Base-by-base conservation (phyloP, 2,888 invertebrate species). In the Leucozona laternaria region DNA sequence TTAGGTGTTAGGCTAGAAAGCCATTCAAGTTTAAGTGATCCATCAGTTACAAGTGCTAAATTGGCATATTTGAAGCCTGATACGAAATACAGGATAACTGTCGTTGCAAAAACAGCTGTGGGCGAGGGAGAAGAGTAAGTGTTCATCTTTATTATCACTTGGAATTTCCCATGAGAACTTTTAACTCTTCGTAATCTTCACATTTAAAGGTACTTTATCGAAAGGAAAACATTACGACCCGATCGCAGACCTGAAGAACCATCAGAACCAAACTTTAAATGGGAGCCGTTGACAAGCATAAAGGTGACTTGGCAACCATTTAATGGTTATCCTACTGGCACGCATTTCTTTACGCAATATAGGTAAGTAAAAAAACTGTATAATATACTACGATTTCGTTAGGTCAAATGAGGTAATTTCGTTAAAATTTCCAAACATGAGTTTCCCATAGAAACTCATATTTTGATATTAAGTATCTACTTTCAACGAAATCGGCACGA, bases 301-400 rank as follows among this genome's bases (percentile, higher is more conserved):
- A 94, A 95, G 81, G 95, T 98, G 0, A 95, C 94, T n/a, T 99
- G 98, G 98, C 91, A 95, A 58, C 98, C 98, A 0, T 95, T 95
- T 11, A 96, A 96, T 79, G 97, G 97, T 2, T 97, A 97, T 2
- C 95, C 96, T 90, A 95, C 98, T 0, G 99, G 99, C n/a, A 97
- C 98, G 28, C 97, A 97, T 92, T 99, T 99, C 93, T 97, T 96
- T 90, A 96, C 96, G 0, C 95, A 96, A 91, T 97, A 97, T 93
- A 94, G 92, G 92, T 91, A 77, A 53, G 68, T 58, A 34, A 6
- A 22, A 4, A 37, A 13, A 31, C 31, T 31, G 8, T 31, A 8
- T 31, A 28, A n/a, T n/a, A n/a, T n/a, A n/a, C n/a, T n/a, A n/a
- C 4, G 25, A 3, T 28, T 28, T 28, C 28, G 6, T 2, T 28